phyloP scores from a whole-genome alignment of 2,113 vertebrate species.

The mouse (Mus musculus) region DNA sequence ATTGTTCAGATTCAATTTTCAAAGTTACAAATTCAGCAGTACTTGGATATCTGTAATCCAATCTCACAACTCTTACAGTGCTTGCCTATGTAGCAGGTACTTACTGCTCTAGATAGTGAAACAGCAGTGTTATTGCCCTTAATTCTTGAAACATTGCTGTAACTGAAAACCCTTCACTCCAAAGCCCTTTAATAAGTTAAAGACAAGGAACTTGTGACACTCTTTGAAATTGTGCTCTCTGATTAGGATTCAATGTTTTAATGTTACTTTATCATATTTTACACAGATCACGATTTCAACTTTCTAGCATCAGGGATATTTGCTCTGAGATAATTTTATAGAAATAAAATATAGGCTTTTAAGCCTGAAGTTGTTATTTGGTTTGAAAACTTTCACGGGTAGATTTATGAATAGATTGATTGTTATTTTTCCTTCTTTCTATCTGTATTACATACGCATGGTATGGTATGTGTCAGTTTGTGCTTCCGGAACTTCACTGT shows the following conservation, averaged over 20 bases:
- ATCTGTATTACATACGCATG: neutral
- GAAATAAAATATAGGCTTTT: neutral
- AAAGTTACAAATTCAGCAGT: conserved; percentile 7
- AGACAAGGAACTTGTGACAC: conserved; percentile 26
- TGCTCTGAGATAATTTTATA: neutral
- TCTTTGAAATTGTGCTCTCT: conserved; percentile 18
- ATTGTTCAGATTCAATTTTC: conserved; percentile 34
- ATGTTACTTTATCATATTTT: conserved; percentile 6
- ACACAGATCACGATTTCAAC: neutral
- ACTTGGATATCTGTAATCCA: neutral
- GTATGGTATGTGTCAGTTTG: neutral
- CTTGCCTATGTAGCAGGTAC: neutral
- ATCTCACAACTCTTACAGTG: conserved; percentile 17
- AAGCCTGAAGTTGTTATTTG: neutral
- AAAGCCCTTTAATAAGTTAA: conserved; percentile 50
- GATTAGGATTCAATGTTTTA: neutral
- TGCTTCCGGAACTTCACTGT: neutral
- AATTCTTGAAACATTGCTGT: neutral
- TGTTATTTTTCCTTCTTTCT: neutral
- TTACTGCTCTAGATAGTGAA: conserved; percentile 12
- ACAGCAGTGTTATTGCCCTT: conserved; percentile 36
- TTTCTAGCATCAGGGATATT: neutral
- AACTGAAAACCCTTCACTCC: neutral
- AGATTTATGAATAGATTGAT: neutral
- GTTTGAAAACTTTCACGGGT: neutral